Evolutionary conservation across 2,888 invertebrate genomes (phyloP).

Genomic region (Cordylochernes scorpioides): DNA sequence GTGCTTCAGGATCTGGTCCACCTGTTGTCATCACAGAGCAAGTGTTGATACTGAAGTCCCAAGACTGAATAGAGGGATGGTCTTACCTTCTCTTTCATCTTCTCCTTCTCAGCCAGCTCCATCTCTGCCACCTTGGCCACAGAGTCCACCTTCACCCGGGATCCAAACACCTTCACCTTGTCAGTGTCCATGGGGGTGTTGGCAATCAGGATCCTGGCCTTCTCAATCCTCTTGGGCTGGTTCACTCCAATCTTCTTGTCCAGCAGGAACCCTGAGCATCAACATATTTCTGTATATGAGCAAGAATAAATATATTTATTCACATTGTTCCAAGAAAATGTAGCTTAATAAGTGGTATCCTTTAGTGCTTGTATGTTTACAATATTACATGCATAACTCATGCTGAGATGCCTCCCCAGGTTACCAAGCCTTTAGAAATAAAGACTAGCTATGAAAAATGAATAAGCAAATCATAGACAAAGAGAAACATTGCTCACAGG

Average conservation of each 20-base stretch:
- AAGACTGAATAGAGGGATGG: too few relatives aligned
- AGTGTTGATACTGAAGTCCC: too few relatives aligned
- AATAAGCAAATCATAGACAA: too few relatives aligned
- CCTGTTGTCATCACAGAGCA: constrained; percentile 6
- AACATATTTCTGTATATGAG: constrained; percentile 1
- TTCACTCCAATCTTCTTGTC: constrained; percentile 92
- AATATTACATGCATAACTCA: too few relatives aligned
- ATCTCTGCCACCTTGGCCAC: constrained; percentile 67
- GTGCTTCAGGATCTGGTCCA: constrained; percentile 66
- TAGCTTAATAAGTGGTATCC: too few relatives aligned
- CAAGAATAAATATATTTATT: too few relatives aligned
- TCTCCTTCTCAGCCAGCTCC: constrained; percentile 90
- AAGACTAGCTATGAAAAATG: too few relatives aligned
- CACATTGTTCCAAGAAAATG: too few relatives aligned
- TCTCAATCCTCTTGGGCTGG: constrained; percentile 81
- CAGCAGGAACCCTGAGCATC: constrained; percentile 42
- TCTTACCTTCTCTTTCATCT: constrained; percentile 91
- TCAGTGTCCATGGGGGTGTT: constrained; percentile 99
- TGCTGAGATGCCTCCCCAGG: too few relatives aligned
- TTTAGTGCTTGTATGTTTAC: too few relatives aligned
- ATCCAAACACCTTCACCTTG: constrained; percentile 94
- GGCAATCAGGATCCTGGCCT: constrained; percentile 85
- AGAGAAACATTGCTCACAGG: too few relatives aligned
- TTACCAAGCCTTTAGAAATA: too few relatives aligned
- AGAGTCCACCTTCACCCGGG: constrained; percentile 38